Base-by-base conservation (phyloP, 2,888 invertebrate species). In the Ischnura elegans region DNA sequence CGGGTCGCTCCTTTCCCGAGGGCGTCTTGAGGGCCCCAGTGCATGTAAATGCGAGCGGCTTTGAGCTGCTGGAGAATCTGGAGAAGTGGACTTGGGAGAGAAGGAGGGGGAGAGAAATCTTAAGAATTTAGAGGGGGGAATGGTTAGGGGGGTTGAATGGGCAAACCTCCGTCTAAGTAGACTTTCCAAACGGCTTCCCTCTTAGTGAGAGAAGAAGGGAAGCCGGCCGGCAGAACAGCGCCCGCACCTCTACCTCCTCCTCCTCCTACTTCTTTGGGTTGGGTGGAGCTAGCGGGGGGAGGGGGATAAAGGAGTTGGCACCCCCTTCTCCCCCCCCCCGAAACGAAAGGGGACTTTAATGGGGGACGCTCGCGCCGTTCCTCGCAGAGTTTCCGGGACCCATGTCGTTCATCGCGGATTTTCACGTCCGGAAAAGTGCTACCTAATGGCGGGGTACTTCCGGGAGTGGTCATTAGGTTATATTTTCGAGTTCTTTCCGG, bases 341-440 rank as follows among this genome's bases (percentile, higher is more conserved):
- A 36, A 16, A 29, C 13, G 76, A 36, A 76, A 76, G 25, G 25
- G 76, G 76, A 76, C 76, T 76, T 76, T 76, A 76, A 76, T 76
- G 76, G 76, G 76, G 36, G 76, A 25, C 76, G 76, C n/a, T n/a
- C n/a, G n/a, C 76, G 76, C 76, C 10, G 25, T 76, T 76, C 76
- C 76, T 76, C 36, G 25, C 76, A 21, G 36, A 76, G 76, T 76
- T 76, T 76, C 76, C 76, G 76, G 61, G 36, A 36, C 76, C 76
- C 16, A 76, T 76, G 76, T 76, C 76, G 76, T 76, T 76, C 76
- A 76, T 76, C 76, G 76, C 76, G 76, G 76, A 76, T 76, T 76
- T 76, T 25, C 76, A 76, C 36, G 36, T 76, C 76, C 76, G 36
- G 76, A 76, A n/a, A 36, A 76, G 29, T 76, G 76, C 76, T 76